Conservation (phyloP, 1,140 invertebrate genomes). For the Diploscapter pachys region DNA sequence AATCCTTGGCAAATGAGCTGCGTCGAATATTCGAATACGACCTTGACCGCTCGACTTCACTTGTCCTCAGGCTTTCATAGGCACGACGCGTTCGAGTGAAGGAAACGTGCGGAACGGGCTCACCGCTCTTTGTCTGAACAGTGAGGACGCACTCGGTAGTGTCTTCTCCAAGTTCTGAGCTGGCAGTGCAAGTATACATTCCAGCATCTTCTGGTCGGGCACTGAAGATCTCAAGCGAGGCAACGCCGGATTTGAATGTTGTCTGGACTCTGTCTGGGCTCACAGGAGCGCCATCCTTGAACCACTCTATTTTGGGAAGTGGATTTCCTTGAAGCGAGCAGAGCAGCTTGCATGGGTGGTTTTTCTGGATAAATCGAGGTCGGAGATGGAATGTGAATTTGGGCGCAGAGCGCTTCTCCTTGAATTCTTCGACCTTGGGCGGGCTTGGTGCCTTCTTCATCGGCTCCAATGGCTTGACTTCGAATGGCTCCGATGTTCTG, state of each 20-base stretch:
- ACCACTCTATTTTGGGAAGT: constrained; percentile 84
- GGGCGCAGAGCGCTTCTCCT: constrained; percentile 67
- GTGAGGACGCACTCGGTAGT: constrained; percentile 92
- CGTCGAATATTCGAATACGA: constrained; percentile 38
- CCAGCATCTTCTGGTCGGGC: constrained; percentile 90
- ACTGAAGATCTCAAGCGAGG: constrained; percentile 90
- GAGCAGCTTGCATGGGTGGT: constrained; percentile 78
- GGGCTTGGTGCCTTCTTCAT: constrained; percentile 22
- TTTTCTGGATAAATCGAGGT: constrained; percentile 87
- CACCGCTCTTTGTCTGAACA: constrained; percentile 76
- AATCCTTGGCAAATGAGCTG: constrained; percentile 10
- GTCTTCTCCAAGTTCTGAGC: constrained; percentile 83
- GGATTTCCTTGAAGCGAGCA: constrained; percentile 92
- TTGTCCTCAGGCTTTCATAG: constrained; percentile 34
- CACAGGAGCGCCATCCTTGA: constrained; percentile 84
- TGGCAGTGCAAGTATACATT: constrained; percentile 87
- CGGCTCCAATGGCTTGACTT: constrained; percentile 30
- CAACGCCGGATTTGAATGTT: constrained; percentile 83
- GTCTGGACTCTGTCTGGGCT: constrained; percentile 84
- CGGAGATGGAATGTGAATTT: constrained; percentile 93
- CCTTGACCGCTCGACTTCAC: constrained; percentile 38
- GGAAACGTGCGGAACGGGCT: constrained; percentile 30
- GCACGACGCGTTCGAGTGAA: constrained; percentile 30
- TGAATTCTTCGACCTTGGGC: constrained; percentile 38
- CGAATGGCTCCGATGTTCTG: constrained; percentile 67